Base-by-base conservation (phyloP, 35 echinoderm and acorn worm genomes). In the Chiridota heheva region DNA sequence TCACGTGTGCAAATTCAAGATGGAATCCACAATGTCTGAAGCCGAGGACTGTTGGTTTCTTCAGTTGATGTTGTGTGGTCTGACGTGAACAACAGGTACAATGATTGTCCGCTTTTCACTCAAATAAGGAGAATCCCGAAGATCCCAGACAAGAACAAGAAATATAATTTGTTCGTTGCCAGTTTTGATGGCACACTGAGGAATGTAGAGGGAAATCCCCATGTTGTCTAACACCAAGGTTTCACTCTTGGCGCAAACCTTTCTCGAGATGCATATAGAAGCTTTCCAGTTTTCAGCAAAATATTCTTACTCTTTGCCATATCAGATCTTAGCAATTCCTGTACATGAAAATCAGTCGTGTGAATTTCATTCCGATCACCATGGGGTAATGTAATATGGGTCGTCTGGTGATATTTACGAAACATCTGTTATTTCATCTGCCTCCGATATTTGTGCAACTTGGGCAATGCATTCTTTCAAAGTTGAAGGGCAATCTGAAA, bases 131-230 rank as follows among this genome's bases (percentile, higher is more conserved):
- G 85, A 91, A 42, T 97, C 94, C 58, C 73, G 38, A 1, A 91
- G 46, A 66, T 97, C 94, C 94, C 94, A 97, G 59, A 88, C 70
- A 8, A 97, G 88, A 60, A 90, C 84, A 25, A 97, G 60, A 35
- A 87, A 91, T n/a, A 97, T 81, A 15, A 53, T 78, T 44, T 97
- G 69, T 31, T 80, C 58, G 15, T 65, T 22, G 3, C 92, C 92
- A 3, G 26, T 39, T 59, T 81, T 72, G 16, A 97, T 84, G 43
- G 94, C 94, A 59, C 81, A 73, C 0, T 88, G 94, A 46, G 94
- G 94, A 60, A 97, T 74, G 16, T 57, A 72, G 13, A 97, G 73
- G 17, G 94, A 97, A 34, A 97, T 97, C 3, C 94, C 94, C 94
- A 97, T 97, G 17, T 85, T 72, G 36, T 86, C 84, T 26, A 97